Base-by-base conservation (phyloP, 2,888 invertebrate species). In the Coelinius sp. region DNA sequence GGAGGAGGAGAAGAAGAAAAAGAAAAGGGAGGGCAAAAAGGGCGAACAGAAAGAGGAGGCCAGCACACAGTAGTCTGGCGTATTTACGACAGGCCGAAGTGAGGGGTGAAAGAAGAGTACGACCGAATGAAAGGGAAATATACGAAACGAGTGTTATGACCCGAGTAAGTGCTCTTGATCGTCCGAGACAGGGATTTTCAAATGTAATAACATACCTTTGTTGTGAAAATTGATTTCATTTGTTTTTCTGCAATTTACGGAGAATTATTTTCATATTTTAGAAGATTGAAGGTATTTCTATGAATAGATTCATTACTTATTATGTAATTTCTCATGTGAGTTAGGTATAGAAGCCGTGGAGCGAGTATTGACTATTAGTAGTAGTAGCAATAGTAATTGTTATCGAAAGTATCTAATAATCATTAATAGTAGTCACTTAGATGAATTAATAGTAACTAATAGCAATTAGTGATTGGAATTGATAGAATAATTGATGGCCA, bases 151-250 rank as follows among this genome's bases (percentile, higher is more conserved):
- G 80, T 83, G 85, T 85, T 86, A 86, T 84, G 84, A 83, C 82
- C 83, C 85, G 84, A 80, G 82, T 85, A 85, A 86, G 85, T 85
- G 84, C 82, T 77, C 78, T 74, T 71, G 77, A 74, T 76, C 69
- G 71, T 71, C 67, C 70, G 66, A 68, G 67, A 64, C 71, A 75
- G 71, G 74, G 74, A 75, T 73, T 59, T 59, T 59, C 35, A 20
- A 27, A 59, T 70, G 70, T 73, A 69, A 73, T 65, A 62, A 63
- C 68, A 65, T 56, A 69, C 56, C 35, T 38, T 56, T 49, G n/a
- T 20, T 49, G 17, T 10, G 17, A 20, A 49, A 14, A 49, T 20
- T 49, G 46, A 1, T 20, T 49, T 20, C 46, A 17, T 12, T n/a
- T 44, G 17, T 10, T 53, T 25, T 25, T 8, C 5, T 10, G 22